Evolutionary conservation across 2,888 invertebrate genomes (phyloP), one percentile per base, ranked within the genome.

Genomic region (Ormyrus thymus): DNA sequence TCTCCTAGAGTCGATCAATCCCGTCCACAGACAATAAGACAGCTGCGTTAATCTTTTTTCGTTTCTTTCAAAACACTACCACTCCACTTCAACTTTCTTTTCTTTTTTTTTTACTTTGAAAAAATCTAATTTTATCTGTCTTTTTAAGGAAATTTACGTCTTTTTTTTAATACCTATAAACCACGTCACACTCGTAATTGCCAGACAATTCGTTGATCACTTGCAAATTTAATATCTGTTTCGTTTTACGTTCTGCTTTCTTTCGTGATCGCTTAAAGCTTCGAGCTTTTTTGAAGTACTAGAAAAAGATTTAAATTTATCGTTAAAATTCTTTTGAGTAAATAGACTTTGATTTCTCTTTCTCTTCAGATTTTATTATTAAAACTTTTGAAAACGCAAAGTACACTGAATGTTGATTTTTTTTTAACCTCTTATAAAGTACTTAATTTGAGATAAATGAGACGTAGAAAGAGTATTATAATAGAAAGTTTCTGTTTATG

Each of bases 1-100:
- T 87, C 85, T 89, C 89, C 90, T 90, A 90, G 89, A 90, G 89
- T 87, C 87, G 89, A 89, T 87, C 87, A 90, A 88, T 87, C 89
- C 78, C 89, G 87, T 89, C 89, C 89, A 89, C 87, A 90, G 81
- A 90, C 89, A 90, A 90, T 86, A 90, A 90, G 89, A 79, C 86
- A 89, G 88, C 88, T 89, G 88, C 89, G 88, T 90, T 89, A 90
- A 90, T 90, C 87, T 87, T 84, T 86, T 86, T 88, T 86, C 84
- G 85, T 82, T 84, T 73, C 72, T 80, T 78, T 78, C 80, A 81
- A 75, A 71, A 85, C 82, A 84, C 83, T 85, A 87, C 85, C 85
- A 86, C 85, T 86, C 85, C 85, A 85, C 84, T 83, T 64, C 71
- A 62, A 69, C 58, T 51, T 53, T 62, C 46, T 43, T 73, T 56